Conservation (phyloP, 2,113 vertebrate genomes). For the Xenus cinereus region DNA sequence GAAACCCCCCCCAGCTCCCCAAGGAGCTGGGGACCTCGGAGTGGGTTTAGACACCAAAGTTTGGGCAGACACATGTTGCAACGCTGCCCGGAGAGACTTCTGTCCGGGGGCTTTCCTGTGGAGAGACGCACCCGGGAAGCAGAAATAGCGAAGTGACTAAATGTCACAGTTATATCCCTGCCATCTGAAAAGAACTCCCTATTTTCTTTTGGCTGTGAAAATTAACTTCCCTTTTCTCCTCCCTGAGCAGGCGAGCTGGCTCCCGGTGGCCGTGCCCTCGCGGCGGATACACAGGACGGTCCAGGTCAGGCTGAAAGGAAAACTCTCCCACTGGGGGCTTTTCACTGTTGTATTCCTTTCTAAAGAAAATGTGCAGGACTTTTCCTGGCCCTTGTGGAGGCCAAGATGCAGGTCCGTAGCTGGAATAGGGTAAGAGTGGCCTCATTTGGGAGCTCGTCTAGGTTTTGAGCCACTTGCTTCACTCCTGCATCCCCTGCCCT, state of each 20-base stretch:
- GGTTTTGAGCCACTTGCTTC: background rate
- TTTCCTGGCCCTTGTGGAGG: constrained; percentile 37
- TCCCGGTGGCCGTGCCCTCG: constrained; percentile 11
- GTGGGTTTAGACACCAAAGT: background rate
- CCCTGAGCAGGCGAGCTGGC: background rate
- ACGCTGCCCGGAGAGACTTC: background rate
- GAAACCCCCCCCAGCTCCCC: background rate
- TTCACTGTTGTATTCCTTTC: constrained; percentile 49
- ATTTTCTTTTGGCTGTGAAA: constrained; percentile 37
- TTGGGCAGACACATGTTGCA: background rate
- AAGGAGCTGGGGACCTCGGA: rapidly evolving
- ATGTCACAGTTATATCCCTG: constrained; percentile 12
- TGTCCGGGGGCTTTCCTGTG: constrained; percentile 1
- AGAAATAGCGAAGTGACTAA: constrained; percentile 50
- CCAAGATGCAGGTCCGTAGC: constrained; percentile 25
- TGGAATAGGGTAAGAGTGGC: constrained; percentile 30
- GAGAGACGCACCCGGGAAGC: background rate
- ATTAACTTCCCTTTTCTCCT: constrained; percentile 45
- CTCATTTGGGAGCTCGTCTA: constrained; percentile 6
- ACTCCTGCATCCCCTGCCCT: background rate
- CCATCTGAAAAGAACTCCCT: constrained; percentile 50
- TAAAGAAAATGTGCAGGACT: constrained; percentile 49
- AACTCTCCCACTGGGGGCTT: constrained; percentile 42
- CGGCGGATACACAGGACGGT: background rate
- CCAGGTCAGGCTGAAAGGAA: constrained; percentile 61